phyloP scores from a whole-genome alignment of 2,113 vertebrate species.

The Triplophysa dalaica region DNA sequence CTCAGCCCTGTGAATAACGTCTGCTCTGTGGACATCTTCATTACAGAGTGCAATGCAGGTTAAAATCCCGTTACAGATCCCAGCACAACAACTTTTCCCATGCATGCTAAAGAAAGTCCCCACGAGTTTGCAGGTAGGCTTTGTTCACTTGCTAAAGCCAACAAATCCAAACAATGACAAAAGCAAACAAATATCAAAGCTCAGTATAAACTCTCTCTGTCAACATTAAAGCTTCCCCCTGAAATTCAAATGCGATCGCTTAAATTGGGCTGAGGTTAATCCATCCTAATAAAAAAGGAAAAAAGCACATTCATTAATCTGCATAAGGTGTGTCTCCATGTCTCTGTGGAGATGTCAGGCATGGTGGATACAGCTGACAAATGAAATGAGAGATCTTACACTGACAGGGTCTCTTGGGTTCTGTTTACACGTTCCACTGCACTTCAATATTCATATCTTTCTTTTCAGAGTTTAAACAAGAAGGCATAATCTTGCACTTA shows the following conservation, averaged over 20 bases:
- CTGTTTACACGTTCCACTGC: conserved; percentile 44
- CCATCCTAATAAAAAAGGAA: background rate
- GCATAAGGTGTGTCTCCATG: background rate
- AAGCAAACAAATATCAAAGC: too few species aligned
- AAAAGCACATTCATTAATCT: conserved; percentile 38
- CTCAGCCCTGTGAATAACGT: conserved; percentile 38
- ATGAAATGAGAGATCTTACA: conserved; percentile 40
- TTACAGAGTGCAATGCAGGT: conserved; percentile 40
- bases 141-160: background rate
- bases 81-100: background rate
- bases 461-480: conserved; percentile 39
- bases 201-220: too few species aligned
- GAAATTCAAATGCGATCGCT: background rate
- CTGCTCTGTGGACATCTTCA: conserved; percentile 41
- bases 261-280: conserved; percentile 18
- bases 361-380: conserved; percentile 30
- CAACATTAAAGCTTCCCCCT: too few species aligned
- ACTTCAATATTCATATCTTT: conserved; percentile 36
- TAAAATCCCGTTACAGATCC: conserved; percentile 37
- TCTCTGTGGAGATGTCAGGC: conserved; percentile 34
- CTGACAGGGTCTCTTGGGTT: conserved; percentile 44
- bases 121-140: background rate
- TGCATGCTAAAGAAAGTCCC: background rate
- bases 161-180: too few species aligned
- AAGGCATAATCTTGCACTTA: conserved; percentile 35